These are phyloP conservation scores for Corynorhinus townsendii DNA, from an alignment of 2,113 vertebrate species.

Conservation along the genomic window DNA sequence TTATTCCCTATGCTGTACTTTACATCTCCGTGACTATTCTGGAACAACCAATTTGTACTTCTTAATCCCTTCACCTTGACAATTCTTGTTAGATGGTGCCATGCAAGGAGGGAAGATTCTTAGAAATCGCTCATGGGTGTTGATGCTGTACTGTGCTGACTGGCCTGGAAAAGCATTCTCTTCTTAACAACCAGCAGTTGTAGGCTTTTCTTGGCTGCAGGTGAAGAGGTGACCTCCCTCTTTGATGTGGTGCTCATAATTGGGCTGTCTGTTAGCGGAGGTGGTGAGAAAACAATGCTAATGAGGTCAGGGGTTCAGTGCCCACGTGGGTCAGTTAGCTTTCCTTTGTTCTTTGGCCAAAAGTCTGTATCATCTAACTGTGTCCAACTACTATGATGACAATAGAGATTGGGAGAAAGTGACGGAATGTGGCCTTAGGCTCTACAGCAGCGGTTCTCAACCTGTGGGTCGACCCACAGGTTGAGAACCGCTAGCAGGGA, in stretches of 20 bases:
- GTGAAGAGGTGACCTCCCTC: slow-evolving; percentile 66
- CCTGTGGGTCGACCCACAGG: too few relatives aligned
- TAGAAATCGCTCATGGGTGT: neutral
- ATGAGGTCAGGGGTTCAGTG: slow-evolving; percentile 62
- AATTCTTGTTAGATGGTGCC: neutral
- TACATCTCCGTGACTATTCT: neutral
- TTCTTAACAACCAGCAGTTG: neutral
- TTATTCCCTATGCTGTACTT: neutral
- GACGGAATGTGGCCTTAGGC: neutral
- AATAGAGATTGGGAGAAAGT: neutral
- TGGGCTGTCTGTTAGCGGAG: slow-evolving; percentile 31
- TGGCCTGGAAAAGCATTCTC: neutral
- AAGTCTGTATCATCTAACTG: slow-evolving; percentile 1
- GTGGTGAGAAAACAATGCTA: slow-evolving; percentile 57
- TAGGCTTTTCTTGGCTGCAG: slow-evolving; percentile 34
- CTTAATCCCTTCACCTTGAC: neutral
- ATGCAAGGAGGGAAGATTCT: neutral
- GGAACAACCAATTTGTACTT: neutral
- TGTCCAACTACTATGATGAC: neutral
- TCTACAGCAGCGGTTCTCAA: too few relatives aligned
- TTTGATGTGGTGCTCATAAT: slow-evolving; percentile 54
- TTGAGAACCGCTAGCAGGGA: too few relatives aligned
- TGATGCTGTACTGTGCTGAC: neutral
- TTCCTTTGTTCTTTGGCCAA: slow-evolving; percentile 56
- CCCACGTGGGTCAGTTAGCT: slow-evolving; percentile 40